Base-by-base conservation (phyloP, 1,140 invertebrate genomes). In the Lutraria rhynchaena region DNA sequence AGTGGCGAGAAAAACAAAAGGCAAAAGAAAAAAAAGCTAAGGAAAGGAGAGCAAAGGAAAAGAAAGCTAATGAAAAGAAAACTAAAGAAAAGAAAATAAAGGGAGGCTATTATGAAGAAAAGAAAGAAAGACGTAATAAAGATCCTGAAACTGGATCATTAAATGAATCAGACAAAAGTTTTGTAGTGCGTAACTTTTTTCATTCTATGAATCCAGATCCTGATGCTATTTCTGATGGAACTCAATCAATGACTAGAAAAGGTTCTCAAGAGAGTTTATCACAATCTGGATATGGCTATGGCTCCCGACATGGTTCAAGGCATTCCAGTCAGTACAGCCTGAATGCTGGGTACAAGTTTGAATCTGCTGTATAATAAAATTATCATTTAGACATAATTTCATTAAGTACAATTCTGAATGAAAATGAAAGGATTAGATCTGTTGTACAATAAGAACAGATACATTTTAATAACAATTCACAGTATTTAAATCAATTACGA, bases 131-230 rank as follows among this genome's bases (percentile, higher is more conserved):
- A 61, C 15, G 61, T 19, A 70, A 53, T 29, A 53, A 76, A 37
- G 78, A 81, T 53, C 41, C 78, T 9, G 83, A 84, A 5, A 49
- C 51, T 15, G 80, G 80, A 9, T 84, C 83, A 41, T 29, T 84
- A 5, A 84, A 84, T 69, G 83, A 84, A 41, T 84, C 83, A 3
- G 83, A 84, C 49, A 81, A 76, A 76, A 76, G 78, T 67, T 84
- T 82, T 55, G 57, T 76, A 46, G 78, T 84, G 33, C 31, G 83
- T 27, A 84, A 81, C 31, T 84, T 71, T 60, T 82, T 84, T 70
- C 70, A 82, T 65, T 81, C 83, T 2, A 81, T 84, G 77, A 73
- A 41, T 33, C 82, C 76, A 4, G 69, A 80, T 33, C 75, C 70
- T 24, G 75, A 67, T 41, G 78, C 24, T 22, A 37, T 24, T 17